Evolutionary conservation across 2,888 invertebrate species (phyloP).

Genomic region (Maniola hyperantus): DNA sequence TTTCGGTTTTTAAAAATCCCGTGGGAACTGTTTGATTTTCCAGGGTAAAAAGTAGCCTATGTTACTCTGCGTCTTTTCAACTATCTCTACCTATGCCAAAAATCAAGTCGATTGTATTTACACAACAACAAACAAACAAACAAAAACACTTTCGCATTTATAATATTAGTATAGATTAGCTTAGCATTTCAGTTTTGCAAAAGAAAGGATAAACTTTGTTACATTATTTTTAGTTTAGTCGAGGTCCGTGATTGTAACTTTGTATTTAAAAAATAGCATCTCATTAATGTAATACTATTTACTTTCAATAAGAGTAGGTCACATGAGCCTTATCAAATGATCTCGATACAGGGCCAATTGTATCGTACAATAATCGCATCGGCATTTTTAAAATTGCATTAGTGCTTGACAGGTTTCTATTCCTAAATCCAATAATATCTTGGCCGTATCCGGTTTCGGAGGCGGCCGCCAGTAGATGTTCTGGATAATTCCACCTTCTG

Average conservation of each 20-base stretch:
- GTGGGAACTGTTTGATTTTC: no score
- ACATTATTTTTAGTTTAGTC: not conserved
- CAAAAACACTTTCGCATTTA: no score
- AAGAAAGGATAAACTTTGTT: not conserved
- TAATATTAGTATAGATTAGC: no score
- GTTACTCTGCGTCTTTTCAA: no score
- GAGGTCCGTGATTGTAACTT: not conserved
- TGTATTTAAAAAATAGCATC: not conserved
- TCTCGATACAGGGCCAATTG: conserved; percentile 37
- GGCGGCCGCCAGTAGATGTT: not conserved
- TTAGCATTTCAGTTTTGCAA: not conserved
- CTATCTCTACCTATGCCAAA: no score
- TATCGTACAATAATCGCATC: conserved; percentile 21
- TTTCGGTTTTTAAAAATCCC: no score
- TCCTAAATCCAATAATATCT: conserved; percentile 17
- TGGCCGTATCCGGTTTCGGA: not conserved
- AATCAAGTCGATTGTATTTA: no score
- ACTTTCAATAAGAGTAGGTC: conserved; percentile 25
- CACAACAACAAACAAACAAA: no score
- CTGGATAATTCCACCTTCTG: not conserved
- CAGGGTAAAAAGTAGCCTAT: no score
- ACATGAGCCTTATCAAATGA: conserved; percentile 38
- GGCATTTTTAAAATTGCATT: conserved; percentile 28
- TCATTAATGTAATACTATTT: conserved; percentile 14
- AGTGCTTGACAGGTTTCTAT: conserved; percentile 33